phyloP scores from a whole-genome alignment of 2,888 invertebrate genomes.

The Erannis defoliaria region DNA sequence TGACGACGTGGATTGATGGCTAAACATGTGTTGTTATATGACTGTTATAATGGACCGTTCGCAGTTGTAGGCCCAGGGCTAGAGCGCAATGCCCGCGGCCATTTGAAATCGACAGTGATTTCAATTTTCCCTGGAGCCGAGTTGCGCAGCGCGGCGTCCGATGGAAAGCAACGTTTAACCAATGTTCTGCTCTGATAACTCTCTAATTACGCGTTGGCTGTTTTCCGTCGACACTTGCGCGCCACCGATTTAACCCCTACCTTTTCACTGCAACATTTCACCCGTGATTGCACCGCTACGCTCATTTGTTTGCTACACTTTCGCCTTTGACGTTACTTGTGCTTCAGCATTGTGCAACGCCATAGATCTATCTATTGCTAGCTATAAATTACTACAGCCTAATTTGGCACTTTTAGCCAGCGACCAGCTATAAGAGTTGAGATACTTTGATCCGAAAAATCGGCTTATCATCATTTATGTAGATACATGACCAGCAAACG shows the following conservation, averaged over 20 bases:
- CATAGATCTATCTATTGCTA: neutral
- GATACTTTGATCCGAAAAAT: too few species aligned
- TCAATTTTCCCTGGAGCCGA: slow-evolving; percentile 83
- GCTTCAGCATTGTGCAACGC: slow-evolving; percentile 52
- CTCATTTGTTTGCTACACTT: slow-evolving; percentile 78
- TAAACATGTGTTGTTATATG: slow-evolving; percentile 60
- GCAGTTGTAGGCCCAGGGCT: slow-evolving; percentile 45
- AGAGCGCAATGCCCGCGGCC: slow-evolving; percentile 72
- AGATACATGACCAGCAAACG: neutral
- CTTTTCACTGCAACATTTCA: slow-evolving; percentile 79
- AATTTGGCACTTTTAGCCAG: neutral
- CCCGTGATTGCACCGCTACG: slow-evolving; percentile 68
- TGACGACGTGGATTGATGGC: slow-evolving; percentile 56
- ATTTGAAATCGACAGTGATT: slow-evolving; percentile 86
- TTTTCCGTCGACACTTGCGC: slow-evolving; percentile 82
- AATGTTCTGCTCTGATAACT: slow-evolving; percentile 86
- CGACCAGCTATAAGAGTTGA: too few species aligned
- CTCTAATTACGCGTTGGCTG: slow-evolving; percentile 81
- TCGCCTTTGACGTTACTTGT: slow-evolving; percentile 66
- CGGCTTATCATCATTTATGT: too few species aligned
- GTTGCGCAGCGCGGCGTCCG: slow-evolving; percentile 84
- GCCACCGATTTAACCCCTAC: slow-evolving; percentile 78
- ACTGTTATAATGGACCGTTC: slow-evolving; percentile 33
- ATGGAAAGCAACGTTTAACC: slow-evolving; percentile 86
- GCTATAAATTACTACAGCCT: neutral